Conservation (phyloP, 2,888 invertebrate genomes). For the Gymnoscelis rufifasciata region DNA sequence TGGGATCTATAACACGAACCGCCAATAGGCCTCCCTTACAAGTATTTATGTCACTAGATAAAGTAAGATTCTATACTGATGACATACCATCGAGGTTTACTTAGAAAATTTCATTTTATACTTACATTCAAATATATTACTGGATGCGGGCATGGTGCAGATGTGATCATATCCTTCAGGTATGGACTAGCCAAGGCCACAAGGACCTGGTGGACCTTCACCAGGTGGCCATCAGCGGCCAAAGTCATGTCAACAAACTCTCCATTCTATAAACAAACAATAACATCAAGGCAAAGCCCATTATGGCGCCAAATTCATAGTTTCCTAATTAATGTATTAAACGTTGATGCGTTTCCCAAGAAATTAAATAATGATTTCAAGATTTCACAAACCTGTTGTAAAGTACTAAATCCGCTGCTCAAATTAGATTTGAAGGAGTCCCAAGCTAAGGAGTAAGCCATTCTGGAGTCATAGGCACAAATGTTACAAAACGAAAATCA, state of each 20-base stretch:
- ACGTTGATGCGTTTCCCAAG: too few species aligned
- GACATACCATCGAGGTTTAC: too few species aligned
- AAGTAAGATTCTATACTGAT: too few species aligned
- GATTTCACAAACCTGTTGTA: constrained; percentile 59
- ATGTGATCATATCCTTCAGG: constrained; percentile 62
- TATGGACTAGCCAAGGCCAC: constrained; percentile 70
- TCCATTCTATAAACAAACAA: constrained; percentile 56
- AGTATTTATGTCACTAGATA: too few species aligned
- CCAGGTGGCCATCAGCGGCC: constrained; percentile 68
- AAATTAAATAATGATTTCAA: neutral
- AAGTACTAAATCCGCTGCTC: constrained; percentile 61
- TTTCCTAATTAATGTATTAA: too few species aligned
- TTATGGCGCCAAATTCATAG: constrained; percentile 9
- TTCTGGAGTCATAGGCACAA: neutral
- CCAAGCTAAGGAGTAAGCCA: constrained; percentile 52
- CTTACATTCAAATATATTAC: constrained; percentile 71
- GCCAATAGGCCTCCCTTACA: too few species aligned
- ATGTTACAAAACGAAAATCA: neutral
- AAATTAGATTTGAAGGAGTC: constrained; percentile 62
- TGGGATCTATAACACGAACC: too few species aligned
- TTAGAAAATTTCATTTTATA: too few species aligned
- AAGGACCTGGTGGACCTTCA: constrained; percentile 64
- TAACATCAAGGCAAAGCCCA: neutral
- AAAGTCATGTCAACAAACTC: constrained; percentile 73
- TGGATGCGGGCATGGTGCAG: constrained; percentile 69